These are phyloP conservation scores for Orthosia incerta DNA, from an alignment of 2,888 invertebrate species.

Conservation along the genomic window DNA sequence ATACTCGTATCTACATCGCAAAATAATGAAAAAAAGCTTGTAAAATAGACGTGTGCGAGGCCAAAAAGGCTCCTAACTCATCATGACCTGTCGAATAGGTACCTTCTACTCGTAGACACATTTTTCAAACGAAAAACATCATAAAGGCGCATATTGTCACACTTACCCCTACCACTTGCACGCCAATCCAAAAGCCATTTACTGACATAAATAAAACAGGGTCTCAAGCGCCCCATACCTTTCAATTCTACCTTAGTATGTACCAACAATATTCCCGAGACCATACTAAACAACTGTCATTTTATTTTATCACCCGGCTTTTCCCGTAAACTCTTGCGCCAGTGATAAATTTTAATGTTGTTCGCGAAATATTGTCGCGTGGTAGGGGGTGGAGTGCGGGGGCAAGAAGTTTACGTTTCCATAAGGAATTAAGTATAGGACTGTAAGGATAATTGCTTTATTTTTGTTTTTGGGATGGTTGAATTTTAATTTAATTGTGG, in stretches of 20 bases:
- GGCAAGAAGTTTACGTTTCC: constrained; percentile 52
- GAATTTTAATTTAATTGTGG: constrained; percentile 22
- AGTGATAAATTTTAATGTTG: constrained; percentile 90
- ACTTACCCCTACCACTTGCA: constrained; percentile 76
- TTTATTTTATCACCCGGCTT: constrained; percentile 90
- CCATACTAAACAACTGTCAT: constrained; percentile 91
- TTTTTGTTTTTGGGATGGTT: constrained; percentile 45
- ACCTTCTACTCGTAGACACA: background rate
- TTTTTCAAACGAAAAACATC: constrained; percentile 13
- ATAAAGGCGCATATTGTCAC: constrained; percentile 54
- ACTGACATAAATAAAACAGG: constrained; percentile 88
- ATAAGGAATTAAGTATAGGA: constrained; percentile 44
- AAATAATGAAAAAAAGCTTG: too few relatives aligned
- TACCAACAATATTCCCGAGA: constrained; percentile 85
- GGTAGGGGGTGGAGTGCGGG: constrained; percentile 49
- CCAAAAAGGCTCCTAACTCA: too few relatives aligned
- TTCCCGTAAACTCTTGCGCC: constrained; percentile 86
- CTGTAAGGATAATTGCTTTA: constrained; percentile 46
- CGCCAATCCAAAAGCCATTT: constrained; percentile 89
- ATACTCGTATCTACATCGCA: too few relatives aligned
- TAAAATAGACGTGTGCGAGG: too few relatives aligned
- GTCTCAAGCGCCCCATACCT: constrained; percentile 88
- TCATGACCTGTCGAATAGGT: too few relatives aligned
- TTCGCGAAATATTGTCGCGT: constrained; percentile 86
- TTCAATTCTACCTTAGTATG: constrained; percentile 88